Evolutionary conservation across 2,888 invertebrate species (phyloP).

Genomic region (Hoplodrina blanda): DNA sequence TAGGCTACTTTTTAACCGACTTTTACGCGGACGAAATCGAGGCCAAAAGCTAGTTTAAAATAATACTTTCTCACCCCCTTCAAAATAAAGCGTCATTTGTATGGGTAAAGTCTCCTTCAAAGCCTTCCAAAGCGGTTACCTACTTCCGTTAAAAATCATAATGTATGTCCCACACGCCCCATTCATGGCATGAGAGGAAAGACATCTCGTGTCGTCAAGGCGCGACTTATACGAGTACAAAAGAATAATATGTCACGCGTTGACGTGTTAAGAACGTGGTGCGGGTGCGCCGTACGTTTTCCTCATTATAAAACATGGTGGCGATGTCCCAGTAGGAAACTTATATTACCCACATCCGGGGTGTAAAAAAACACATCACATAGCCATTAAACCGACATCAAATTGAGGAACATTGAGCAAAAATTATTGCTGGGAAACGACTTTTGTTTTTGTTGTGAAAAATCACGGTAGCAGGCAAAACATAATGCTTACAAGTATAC

Average conservation of each 20-base stretch:
- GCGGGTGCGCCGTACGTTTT: conserved; percentile 4
- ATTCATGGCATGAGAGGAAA: neutral
- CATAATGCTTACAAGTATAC: no score
- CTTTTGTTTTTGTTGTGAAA: no score
- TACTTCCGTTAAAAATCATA: conserved; percentile 10
- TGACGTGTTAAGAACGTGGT: conserved; percentile 23
- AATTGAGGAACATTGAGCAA: neutral
- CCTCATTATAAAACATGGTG: conserved; percentile 25
- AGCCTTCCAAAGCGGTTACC: neutral
- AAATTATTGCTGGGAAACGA: neutral
- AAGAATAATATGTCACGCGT: conserved; percentile 21
- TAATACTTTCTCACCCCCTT: no score
- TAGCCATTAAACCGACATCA: neutral
- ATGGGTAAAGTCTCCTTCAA: no score
- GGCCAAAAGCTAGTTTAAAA: no score
- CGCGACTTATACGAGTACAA: conserved; percentile 15
- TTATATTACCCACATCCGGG: neutral
- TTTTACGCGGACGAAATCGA: no score
- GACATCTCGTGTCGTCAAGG: neutral
- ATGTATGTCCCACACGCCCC: neutral
- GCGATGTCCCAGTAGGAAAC: neutral
- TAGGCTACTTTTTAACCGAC: no score
- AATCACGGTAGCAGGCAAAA: no score
- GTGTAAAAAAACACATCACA: neutral
- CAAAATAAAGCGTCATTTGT: no score